Evolutionary conservation across 2,888 invertebrate species (phyloP), one percentile per base, ranked within the genome.

Genomic region (Sinotaia quadrata): DNA sequence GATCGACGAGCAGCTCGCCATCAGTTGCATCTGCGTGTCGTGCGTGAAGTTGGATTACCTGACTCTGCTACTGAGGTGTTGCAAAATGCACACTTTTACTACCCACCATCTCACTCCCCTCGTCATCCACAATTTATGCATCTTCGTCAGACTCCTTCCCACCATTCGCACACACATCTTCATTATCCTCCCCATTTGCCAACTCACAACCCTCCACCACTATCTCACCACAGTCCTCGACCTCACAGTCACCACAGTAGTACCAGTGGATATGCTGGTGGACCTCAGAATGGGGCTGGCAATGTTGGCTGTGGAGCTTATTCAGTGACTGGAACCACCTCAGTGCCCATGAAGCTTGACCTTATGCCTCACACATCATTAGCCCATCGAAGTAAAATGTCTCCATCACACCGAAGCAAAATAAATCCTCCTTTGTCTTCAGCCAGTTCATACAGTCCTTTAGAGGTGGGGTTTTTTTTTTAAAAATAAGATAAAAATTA

Each of bases 1-100:
- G 85, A 94, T 75, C 91, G 93, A 63, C 92, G 92, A 77, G 93
- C 94, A 84, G 69, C 69, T 15, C 41, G 63, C 0, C 91, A 93
- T 75, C 91, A 93, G 90, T 92, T 95, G 75, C 93, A 95, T 68
- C 89, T 98, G 80, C 92, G 97, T 8, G 96, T 96, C 1, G 96
- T 97, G 18, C 92, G 97, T 57, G 97, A 98, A 90, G 94, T 95
- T 89, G 96, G 96, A 83, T 91, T 97, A 71, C 97, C 97, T 0
- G 97, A 98, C 88, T 91, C 93, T 15, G 93, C 94, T 18, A 93
- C 94, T 7, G 93, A 94, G 87, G 91, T 94, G 80, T 89, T 95
- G 67, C 82, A 84, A 58, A 83, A 83, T 67, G 79, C 81, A n/a
- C 83, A 83, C 71, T 81, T 78, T 69, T 84, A 82, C 73, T 79